A percentile compares a stretch with the other conserved stretches of the same genome.
These are phyloP conservation scores for Mandrillus leucophaeus DNA, from an alignment of 2,113 vertebrate species.

Conservation along the genomic window DNA sequence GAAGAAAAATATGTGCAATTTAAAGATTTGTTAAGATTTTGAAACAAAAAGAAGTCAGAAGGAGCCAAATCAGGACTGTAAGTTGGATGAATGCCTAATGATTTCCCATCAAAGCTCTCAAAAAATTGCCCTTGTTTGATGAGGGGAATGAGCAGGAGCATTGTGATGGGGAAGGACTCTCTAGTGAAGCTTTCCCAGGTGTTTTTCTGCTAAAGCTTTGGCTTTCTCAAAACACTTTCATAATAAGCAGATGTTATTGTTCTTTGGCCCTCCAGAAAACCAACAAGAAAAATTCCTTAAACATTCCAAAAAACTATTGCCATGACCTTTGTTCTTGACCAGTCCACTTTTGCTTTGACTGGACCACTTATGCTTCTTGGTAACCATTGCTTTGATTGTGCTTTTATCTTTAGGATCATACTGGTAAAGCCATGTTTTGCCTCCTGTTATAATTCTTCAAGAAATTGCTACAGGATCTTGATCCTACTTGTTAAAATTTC, in stretches of 20 bases:
- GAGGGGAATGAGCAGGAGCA: too few species aligned
- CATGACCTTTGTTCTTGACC: background rate
- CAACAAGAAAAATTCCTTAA: background rate
- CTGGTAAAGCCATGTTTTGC: background rate
- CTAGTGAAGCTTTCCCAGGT: too few species aligned
- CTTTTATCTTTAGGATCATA: background rate
- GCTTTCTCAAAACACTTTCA: too few species aligned
- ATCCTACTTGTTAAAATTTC: background rate
- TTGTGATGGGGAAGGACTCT: too few species aligned
- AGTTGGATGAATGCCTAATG: too few species aligned
- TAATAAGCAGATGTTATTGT: background rate
- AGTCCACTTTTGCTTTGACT: background rate
- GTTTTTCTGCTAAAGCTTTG: too few species aligned
- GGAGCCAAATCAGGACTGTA: too few species aligned
- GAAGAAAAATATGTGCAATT: background rate
- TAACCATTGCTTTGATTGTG: background rate
- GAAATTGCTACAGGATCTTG: background rate
- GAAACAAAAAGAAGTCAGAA: background rate
- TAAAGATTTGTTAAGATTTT: background rate
- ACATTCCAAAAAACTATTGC: background rate
- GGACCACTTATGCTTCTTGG: too few species aligned
- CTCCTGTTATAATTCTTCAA: background rate
- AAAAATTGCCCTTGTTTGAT: too few species aligned
- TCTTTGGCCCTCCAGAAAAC: background rate
- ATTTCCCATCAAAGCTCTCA: too few species aligned